Evolutionary conservation across 2,113 vertebrate species (phyloP).

Genomic region (Amphilophus citrinellus): DNA sequence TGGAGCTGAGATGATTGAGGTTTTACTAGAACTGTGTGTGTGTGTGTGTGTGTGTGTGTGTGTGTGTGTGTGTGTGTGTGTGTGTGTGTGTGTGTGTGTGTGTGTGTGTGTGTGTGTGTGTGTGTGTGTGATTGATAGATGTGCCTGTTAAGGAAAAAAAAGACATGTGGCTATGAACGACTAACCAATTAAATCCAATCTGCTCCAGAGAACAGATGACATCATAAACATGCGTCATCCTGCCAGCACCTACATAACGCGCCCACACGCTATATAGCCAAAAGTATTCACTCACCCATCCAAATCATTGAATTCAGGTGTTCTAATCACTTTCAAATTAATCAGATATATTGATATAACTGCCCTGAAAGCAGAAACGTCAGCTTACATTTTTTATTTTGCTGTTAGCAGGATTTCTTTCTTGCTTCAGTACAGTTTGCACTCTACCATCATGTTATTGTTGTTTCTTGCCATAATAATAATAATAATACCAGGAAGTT

Average conservation of each 20-base stretch:
- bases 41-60: not conserved
- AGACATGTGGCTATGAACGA: slow-evolving; percentile 58
- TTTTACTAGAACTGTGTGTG: slow-evolving; percentile 37
- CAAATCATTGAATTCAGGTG: too few relatives aligned
- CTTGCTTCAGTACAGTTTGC: too few relatives aligned
- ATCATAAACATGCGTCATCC: slow-evolving; percentile 65
- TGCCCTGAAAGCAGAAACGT: too few relatives aligned
- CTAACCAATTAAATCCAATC: slow-evolving; percentile 72
- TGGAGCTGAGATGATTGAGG: slow-evolving; percentile 40
- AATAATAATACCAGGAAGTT: too few relatives aligned
- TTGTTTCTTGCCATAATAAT: too few relatives aligned
- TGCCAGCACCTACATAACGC: not conserved
- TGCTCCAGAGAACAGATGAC: slow-evolving; percentile 68
- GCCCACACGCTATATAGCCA: not conserved
- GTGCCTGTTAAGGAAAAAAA: slow-evolving; percentile 57
- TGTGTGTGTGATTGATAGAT: slow-evolving; percentile 39
- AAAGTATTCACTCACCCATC: too few relatives aligned
- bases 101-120: not conserved
- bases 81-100: not conserved
- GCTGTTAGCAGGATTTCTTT: too few relatives aligned
- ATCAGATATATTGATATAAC: too few relatives aligned
- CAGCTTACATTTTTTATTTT: too few relatives aligned
- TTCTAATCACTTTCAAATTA: too few relatives aligned
- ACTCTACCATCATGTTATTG: too few relatives aligned
- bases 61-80: not conserved